Evolutionary conservation across 2,888 invertebrate genomes (phyloP), one percentile per base, ranked within the genome.

Genomic region (Epistrophe grossulariae): DNA sequence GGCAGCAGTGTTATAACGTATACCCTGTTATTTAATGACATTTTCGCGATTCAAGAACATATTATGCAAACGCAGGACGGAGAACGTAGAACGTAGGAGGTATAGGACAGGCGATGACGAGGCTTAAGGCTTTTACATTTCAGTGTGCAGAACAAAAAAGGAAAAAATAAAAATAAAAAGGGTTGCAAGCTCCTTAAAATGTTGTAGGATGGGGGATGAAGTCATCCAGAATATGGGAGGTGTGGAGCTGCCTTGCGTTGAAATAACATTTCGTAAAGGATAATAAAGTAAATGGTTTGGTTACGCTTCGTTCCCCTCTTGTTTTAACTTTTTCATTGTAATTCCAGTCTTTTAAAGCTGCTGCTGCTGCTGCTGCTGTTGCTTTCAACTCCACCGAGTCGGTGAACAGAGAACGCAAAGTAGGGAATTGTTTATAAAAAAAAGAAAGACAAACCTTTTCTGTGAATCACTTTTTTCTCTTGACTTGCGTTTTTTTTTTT

Each of bases 11-110:
- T 80, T 68, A 80, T 72, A 64, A 60, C 40, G 38, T 45, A 64
- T 24, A 72, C 78, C 50, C 57, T 19, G 50, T 81, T 77, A 70
- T 81, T 78, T 74, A 81, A 81, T 72, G 72, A 71, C 79, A 70
- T 87, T 79, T 83, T 79, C 62, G 74, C 45, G 73, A 82, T 62
- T 87, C 71, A 72, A 52, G 74, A 87, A 79, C 74, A 82, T 71
- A 82, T 87, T 79, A 71, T 72, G 79, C 74, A 73, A 71, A 28
- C 45, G 45, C 64, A 76, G 60, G 72, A 77, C 24, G 50, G 17
- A 48, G 15, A 28, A 62, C 40, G 43, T 43, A 31, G 24, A 13
- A 38, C 31, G 40, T 68, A 73, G 59, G 70, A 38, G n/a, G 48
- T 62, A 24, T 24, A 73, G 59, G 66, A 76, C 64, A 57, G 52